Base-by-base conservation (phyloP, 2,888 invertebrate genomes). In the Caenorhabditis doughertyi region DNA sequence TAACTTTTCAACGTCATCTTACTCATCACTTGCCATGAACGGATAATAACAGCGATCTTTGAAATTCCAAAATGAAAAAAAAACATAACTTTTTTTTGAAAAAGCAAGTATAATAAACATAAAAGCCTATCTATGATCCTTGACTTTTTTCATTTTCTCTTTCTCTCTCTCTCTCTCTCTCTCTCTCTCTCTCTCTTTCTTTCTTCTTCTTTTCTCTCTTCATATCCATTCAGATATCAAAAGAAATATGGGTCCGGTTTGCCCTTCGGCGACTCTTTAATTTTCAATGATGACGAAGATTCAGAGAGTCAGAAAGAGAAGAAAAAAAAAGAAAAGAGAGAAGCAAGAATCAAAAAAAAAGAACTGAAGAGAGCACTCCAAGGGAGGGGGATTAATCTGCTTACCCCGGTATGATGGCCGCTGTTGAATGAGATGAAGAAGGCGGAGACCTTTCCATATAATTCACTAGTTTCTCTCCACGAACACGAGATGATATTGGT, bases 371-470 rank as follows among this genome's bases (percentile, higher is more conserved):
- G 77, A 67, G 68, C 60, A 68, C 76, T 53, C 39, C 39, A n/a
- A n/a, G n/a, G n/a, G n/a, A n/a, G n/a, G n/a, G 11, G 65, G 56
- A 65, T 68, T 76, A 76, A 76, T 76, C 58, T 58, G 76, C 81
- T 81, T 70, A 76, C 76, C 81, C 76, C 49, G 81, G 81, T 56
- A 77, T 72, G 58, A 77, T 71, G 60, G 81, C 44, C 71, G 58
- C 64, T 32, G 73, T n/a, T 35, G 35, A 35, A 9, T 5, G 9
- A 9, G 44, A 47, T 21, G 77, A 77, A 11, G 77, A 68, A 27
- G 79, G 79, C 18, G 77, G 83, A 42, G 83, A 83, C 35, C 74
- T 53, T 55, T 79, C 79, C 83, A 83, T 83, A 67, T 83, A 67
- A 60, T 79, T 77, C 39, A 83, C 79, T 27, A 83, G 74, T 42